Conservation (phyloP, 1,140 invertebrate species). For the Gryon sp. region DNA sequence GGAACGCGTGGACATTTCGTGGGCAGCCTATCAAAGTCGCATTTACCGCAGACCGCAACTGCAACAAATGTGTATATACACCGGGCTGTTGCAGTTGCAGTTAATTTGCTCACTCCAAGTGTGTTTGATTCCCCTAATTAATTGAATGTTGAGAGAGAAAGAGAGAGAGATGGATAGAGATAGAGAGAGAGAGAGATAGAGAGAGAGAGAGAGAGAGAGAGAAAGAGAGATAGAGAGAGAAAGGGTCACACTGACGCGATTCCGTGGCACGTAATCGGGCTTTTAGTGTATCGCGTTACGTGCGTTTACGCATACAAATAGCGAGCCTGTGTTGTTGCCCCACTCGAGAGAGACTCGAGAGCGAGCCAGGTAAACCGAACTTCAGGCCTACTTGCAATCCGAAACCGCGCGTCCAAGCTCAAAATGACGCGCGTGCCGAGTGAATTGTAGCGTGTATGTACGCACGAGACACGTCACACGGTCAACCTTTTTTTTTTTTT, state of each 20-base stretch:
- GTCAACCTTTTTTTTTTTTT: too few species aligned
- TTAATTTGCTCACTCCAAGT: constrained; percentile 80
- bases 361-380: constrained; percentile 52
- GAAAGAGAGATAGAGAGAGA: too few species aligned
- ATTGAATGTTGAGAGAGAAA: constrained; percentile 79
- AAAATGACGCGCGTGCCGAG: constrained; percentile 43
- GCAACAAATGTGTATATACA: too few species aligned
- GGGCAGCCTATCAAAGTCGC: constrained; percentile 54
- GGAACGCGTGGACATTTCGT: constrained; percentile 44
- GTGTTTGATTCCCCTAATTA: constrained; percentile 80
- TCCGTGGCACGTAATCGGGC: constrained; percentile 74
- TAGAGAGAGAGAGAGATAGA: too few species aligned
- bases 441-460: too few species aligned
- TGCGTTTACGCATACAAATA: constrained; percentile 37
- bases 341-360: too few species aligned
- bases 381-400: constrained; percentile 50
- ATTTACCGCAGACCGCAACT: constrained; percentile 74
- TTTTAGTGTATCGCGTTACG: constrained; percentile 65
- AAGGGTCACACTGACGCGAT: constrained; percentile 70
- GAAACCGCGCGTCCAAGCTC: constrained; percentile 21
- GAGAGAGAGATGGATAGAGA: too few species aligned
- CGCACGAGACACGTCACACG: too few species aligned
- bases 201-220: too few species aligned
- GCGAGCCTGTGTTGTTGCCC: constrained; percentile 19
- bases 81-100: constrained; percentile 75